Evolutionary conservation across 37 sponge, comb jelly and placozoan genomes (phyloP).

Genomic region (Spongia lamella): DNA sequence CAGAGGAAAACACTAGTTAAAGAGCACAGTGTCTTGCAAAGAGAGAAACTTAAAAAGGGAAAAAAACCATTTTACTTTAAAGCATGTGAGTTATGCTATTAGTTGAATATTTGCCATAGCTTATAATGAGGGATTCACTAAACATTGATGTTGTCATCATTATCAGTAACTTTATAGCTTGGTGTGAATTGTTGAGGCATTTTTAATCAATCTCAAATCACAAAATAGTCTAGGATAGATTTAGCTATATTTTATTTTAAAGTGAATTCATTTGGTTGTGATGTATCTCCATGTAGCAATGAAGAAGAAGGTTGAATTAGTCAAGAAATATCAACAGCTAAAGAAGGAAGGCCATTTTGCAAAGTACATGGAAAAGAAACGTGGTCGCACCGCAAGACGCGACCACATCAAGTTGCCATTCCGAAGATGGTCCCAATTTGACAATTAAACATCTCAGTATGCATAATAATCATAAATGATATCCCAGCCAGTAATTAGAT

Average conservation of each 20-base stretch:
- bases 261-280: not conserved
- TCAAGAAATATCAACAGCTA: slow-evolving; percentile 54
- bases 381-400: slow-evolving; percentile 64
- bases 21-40: slow-evolving; percentile 65
- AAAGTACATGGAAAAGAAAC: slow-evolving; percentile 61
- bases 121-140: too few relatives aligned
- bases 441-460: not conserved
- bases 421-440: not conserved
- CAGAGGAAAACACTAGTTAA: slow-evolving; percentile 41
- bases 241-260: not conserved
- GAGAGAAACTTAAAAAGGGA: slow-evolving; percentile 48
- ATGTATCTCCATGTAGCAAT: slow-evolving; percentile 23
- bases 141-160: too few relatives aligned
- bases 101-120: too few relatives aligned
- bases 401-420: slow-evolving; percentile 62
- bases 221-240: too few relatives aligned
- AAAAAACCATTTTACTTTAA: slow-evolving; percentile 82
- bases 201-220: too few relatives aligned
- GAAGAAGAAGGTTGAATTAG: slow-evolving; percentile 57
- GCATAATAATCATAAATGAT: not conserved
- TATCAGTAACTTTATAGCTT: too few relatives aligned
- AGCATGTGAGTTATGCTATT: slow-evolving; percentile 74
- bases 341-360: slow-evolving; percentile 68
- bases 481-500: too few relatives aligned
- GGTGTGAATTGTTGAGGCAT: too few relatives aligned